Percentiles rank a stretch among this genome's conserved stretches.
phyloP scores from a whole-genome alignment of 2,797 vertebrate genomes.

The Ataeniobius toweri region DNA sequence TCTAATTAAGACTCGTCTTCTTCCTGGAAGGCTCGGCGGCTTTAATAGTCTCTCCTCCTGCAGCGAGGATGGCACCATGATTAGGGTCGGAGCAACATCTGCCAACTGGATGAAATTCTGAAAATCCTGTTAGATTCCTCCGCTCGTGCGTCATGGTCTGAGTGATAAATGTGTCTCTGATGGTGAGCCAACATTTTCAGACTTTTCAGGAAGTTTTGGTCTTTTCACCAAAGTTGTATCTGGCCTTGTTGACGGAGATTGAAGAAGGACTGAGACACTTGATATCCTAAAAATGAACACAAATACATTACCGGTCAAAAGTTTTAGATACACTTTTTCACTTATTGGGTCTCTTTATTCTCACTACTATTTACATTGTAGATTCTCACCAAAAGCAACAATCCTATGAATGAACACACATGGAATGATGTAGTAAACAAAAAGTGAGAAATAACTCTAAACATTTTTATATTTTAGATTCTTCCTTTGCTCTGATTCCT shows the following conservation, averaged over 20 bases:
- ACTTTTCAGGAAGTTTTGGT: neutral
- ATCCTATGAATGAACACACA: too few relatives aligned
- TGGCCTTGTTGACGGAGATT: neutral
- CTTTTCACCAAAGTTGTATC: neutral
- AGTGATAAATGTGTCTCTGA: constrained; percentile 21
- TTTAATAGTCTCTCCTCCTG: constrained; percentile 26
- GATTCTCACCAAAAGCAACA: too few relatives aligned
- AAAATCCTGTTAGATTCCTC: constrained; percentile 31
- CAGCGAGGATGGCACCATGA: constrained; percentile 25
- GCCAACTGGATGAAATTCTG: constrained; percentile 39
- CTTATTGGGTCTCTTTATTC: too few relatives aligned
- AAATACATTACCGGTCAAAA: neutral
- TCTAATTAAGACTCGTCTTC: constrained; percentile 58
- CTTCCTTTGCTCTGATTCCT: too few relatives aligned
- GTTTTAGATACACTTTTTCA: too few relatives aligned
- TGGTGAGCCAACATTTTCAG: neutral
- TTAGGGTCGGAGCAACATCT: constrained; percentile 52
- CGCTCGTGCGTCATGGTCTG: constrained; percentile 16
- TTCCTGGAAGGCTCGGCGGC: constrained; percentile 46
- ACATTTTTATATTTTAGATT: too few relatives aligned
- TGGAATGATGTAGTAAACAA: too few relatives aligned
- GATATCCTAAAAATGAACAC: neutral
- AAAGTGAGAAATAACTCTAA: too few relatives aligned
- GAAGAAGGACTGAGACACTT: neutral
- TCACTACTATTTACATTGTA: too few relatives aligned